Evolutionary conservation across 2,113 vertebrate species (phyloP), one percentile per base, ranked within the genome.

Genomic region (Phyllopteryx taeniolatus): DNA sequence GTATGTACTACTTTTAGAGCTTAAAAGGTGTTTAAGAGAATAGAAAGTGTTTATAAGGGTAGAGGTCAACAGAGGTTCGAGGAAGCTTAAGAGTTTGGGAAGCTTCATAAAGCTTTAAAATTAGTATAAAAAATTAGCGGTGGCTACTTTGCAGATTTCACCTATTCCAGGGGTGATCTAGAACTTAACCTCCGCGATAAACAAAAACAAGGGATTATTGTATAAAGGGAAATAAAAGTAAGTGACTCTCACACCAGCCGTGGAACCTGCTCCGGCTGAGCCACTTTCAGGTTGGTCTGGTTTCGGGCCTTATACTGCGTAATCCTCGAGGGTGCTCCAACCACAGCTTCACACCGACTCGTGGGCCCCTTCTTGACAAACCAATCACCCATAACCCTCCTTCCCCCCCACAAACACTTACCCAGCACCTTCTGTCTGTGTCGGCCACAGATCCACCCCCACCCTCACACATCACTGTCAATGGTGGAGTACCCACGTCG

Each of bases 281-380:
- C 63, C 19, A 67, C 72, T 72, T 85, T 87, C 80, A 67, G 73
- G 80, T 87, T 79, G 70, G 85, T 80, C 84, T 75, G 83, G 88
- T 90, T 88, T 82, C 74, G 67, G 77, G 43, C 35, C 5, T 39
- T 61, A 27, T 59, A 22, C 44, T 73, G 70, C 51, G 73, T 62
- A 79, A 86, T 82, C 74, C 68, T 84, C 81, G 75, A 68, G n/a
- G 63, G 84, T 75, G 82, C 15, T 76, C 82, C 85, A 85, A 83
- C 67, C 73, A 56, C 69, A 72, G 71, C 68, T 83, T 76, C 69
- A 79, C 77, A 81, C 80, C 80, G 75, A 79, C 76, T 67, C 46
- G 75, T 42, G 78, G 67, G 67, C 64, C n/a, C 64, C 75, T 44
- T 89, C 88, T 90, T 87, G 87, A 87, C 88, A 84, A 90, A 82